phyloP scores from a whole-genome alignment of 2,113 vertebrate species.

The Oncorhynchus mykiss region DNA sequence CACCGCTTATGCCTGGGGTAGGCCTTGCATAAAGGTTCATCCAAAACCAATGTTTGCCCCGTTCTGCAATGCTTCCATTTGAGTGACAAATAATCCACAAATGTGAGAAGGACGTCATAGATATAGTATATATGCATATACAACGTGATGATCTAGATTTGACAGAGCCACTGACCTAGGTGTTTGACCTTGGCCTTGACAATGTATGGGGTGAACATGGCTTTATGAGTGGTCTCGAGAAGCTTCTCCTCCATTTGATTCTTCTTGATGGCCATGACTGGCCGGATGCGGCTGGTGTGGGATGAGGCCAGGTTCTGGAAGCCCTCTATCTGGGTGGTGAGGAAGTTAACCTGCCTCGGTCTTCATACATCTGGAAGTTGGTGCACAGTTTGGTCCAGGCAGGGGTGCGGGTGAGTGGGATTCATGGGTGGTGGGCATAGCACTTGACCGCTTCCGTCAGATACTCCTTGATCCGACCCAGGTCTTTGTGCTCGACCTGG shows the following conservation, averaged over 20 bases:
- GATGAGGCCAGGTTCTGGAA: background rate
- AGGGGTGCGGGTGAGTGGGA: background rate
- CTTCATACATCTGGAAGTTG: slow-evolving; percentile 30
- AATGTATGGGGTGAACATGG: slow-evolving; percentile 25
- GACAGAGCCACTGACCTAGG: slow-evolving; percentile 30
- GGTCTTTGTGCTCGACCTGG: slow-evolving; percentile 5
- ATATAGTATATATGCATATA: background rate
- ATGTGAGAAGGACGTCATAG: background rate
- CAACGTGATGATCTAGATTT: too few species aligned
- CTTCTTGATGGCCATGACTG: background rate
- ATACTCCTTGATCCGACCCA: background rate
- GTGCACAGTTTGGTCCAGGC: background rate
- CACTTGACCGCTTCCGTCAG: slow-evolving; percentile 3
- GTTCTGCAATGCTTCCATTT: too few species aligned
- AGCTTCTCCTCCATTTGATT: background rate
- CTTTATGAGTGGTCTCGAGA: slow-evolving; percentile 30
- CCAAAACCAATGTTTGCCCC: background rate
- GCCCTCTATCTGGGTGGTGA: slow-evolving; percentile 1
- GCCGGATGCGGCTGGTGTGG: background rate
- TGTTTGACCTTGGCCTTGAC: slow-evolving; percentile 20
- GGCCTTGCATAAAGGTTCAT: background rate
- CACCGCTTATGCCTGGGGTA: too few species aligned
- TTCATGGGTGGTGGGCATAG: slow-evolving; percentile 8
- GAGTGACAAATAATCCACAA: background rate
- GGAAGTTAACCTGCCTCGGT: background rate